Conservation (phyloP, 2,888 invertebrate species). For the Nemoura dubitans region DNA sequence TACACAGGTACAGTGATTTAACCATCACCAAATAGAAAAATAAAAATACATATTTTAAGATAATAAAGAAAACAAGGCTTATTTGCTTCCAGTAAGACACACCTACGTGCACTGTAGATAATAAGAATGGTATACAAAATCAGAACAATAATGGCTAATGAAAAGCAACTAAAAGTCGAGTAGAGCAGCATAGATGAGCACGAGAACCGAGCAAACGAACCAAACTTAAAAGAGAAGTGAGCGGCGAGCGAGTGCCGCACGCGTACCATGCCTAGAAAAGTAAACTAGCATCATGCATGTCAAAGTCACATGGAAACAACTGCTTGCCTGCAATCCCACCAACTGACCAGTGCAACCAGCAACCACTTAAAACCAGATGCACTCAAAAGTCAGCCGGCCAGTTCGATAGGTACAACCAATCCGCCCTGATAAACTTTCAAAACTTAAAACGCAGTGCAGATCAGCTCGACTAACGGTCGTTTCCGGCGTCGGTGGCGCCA, state of each 20-base stretch:
- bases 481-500: background rate
- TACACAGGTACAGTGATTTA: background rate
- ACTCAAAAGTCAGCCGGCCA: background rate
- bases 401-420: background rate
- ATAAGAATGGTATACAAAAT: background rate
- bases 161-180: background rate
- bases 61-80: background rate
- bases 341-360: background rate
- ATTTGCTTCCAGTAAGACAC: background rate
- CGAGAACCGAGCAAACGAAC: background rate
- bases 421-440: background rate
- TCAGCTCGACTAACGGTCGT: background rate
- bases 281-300: background rate
- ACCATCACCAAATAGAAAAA: conserved; percentile 18
- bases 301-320: background rate
- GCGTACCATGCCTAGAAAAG: background rate
- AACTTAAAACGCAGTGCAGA: background rate
- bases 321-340: background rate
- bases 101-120: background rate
- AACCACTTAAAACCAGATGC: background rate
- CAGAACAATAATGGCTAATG: background rate
- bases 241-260: background rate
- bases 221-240: background rate
- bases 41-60: background rate
- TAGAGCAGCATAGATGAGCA: background rate